These are phyloP conservation scores for Corythoichthys haematopterus DNA, from an alignment of 2,113 vertebrate species.

Conservation along the genomic window DNA sequence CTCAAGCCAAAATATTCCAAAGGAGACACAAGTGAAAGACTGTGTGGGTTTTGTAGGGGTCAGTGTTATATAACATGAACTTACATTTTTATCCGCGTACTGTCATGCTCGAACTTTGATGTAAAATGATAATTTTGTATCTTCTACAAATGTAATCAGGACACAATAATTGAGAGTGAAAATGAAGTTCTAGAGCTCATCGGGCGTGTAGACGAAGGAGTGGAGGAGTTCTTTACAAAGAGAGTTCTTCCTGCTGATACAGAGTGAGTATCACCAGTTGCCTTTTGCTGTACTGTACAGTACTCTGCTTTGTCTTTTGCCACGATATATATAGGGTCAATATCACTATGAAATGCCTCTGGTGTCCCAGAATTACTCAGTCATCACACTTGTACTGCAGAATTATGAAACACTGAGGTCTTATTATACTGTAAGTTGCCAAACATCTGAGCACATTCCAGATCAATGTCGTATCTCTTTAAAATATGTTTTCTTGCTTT, in stretches of 20 bases:
- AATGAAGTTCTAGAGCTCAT: slow-evolving; percentile 82
- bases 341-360: not conserved
- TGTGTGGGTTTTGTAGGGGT: slow-evolving; percentile 53
- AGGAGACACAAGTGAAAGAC: slow-evolving; percentile 36
- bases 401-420: too few relatives aligned
- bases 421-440: too few relatives aligned
- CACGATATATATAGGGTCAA: not conserved
- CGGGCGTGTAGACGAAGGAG: slow-evolving; percentile 84
- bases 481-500: not conserved
- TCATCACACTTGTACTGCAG: not conserved
- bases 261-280: slow-evolving; percentile 73
- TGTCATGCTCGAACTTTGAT: not conserved
- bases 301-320: not conserved
- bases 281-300: not conserved
- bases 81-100: slow-evolving; percentile 21
- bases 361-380: not conserved
- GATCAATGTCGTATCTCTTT: too few relatives aligned
- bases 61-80: slow-evolving; percentile 53
- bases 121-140: slow-evolving; percentile 16
- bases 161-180: slow-evolving; percentile 79
- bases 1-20: slow-evolving; percentile 54
- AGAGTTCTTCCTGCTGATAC: slow-evolving; percentile 78
- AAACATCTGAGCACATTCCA: too few relatives aligned
- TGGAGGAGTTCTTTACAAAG: slow-evolving; percentile 92
- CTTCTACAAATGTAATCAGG: slow-evolving; percentile 60